These are phyloP conservation scores for Thymelicus sylvestris DNA, from an alignment of 2,888 invertebrate genomes.

Conservation along the genomic window DNA sequence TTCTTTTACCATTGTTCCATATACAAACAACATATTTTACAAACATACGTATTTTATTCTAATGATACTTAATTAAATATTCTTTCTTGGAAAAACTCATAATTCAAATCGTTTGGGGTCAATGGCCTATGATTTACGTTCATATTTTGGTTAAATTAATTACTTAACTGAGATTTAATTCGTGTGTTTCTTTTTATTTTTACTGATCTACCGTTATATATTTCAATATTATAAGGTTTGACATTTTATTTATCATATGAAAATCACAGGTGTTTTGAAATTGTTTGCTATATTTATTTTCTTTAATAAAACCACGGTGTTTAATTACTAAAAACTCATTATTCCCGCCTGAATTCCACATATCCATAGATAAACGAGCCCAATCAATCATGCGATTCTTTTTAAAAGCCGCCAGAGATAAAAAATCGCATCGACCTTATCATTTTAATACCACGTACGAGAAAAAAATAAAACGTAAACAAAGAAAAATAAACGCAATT, in stretches of 20 bases:
- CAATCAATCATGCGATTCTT: slow-evolving; percentile 39
- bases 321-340: slow-evolving; percentile 18
- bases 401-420: slow-evolving; percentile 32
- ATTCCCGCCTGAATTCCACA: slow-evolving; percentile 29
- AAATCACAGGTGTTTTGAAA: background rate
- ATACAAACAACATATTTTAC: no score
- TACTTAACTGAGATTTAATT: no score
- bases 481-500: slow-evolving; percentile 23
- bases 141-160: no score
- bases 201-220: background rate
- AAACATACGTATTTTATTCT: no score
- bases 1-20: no score
- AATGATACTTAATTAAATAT: no score
- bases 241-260: background rate
- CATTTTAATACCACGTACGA: slow-evolving; percentile 37
- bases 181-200: background rate
- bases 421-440: slow-evolving; percentile 40
- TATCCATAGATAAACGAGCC: slow-evolving; percentile 34
- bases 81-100: no score
- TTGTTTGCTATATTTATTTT: background rate
- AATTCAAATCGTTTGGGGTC: no score
- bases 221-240: no score
- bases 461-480: slow-evolving; percentile 38
- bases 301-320: background rate
- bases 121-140: no score